Conservation (phyloP, 23 tunicate species). For the Styela plicata region DNA sequence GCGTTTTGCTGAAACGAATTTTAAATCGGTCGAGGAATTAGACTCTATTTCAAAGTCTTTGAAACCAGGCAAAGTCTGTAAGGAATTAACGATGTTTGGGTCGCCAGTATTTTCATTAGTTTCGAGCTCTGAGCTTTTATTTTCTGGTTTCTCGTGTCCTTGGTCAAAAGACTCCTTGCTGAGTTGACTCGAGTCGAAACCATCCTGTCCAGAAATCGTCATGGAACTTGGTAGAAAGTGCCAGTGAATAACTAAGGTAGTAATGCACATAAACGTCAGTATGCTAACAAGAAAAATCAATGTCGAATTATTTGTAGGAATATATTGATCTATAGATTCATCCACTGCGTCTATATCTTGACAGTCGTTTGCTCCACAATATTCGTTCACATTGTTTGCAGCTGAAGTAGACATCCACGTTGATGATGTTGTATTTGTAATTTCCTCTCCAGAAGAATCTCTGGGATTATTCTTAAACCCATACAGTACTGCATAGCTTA, state of each 20-base stretch:
- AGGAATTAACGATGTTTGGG: no score
- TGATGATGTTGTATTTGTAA: background rate
- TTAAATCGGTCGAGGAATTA: no score
- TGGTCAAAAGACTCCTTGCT: no score
- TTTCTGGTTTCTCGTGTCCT: no score
- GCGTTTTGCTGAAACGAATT: no score
- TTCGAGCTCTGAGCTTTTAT: no score
- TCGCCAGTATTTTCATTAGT: no score
- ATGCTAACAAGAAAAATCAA: background rate
- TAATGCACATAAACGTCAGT: background rate
- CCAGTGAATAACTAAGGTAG: background rate
- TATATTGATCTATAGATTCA: conserved; percentile 3
- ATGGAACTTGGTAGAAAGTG: background rate
- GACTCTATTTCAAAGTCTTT: no score
- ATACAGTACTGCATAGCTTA: background rate
- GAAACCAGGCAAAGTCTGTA: no score
- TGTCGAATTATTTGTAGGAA: background rate
- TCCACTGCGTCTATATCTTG: background rate
- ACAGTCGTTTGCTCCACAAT: conserved; percentile 13
- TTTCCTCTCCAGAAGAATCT: background rate
- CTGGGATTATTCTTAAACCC: background rate
- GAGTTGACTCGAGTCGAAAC: no score
- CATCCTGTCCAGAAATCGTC: background rate
- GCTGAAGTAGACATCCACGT: background rate
- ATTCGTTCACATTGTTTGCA: background rate